Base-by-base conservation (phyloP, 2,888 invertebrate genomes). In the Bedellia somnulentella region DNA sequence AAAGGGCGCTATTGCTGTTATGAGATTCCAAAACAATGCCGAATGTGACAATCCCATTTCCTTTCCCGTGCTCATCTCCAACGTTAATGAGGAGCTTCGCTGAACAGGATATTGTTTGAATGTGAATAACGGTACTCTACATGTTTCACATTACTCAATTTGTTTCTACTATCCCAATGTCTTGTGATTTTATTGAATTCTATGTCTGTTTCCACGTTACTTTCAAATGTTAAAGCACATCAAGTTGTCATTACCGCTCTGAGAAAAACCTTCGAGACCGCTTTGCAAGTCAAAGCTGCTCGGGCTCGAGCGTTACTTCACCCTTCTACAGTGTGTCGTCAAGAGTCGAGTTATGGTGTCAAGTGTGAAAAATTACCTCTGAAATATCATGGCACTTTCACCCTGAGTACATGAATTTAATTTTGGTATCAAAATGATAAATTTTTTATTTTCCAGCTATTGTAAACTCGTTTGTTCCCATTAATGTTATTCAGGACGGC, bases 201-300 rank as follows among this genome's bases (percentile, higher is more conserved):
- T n/a, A n/a, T n/a, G 35, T 28, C 26, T 33, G 8, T 13, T 22
- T 21, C 27, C 35, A 26, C 30, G 31, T 33, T 28, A 32, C 33
- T 24, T 30, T 35, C 23, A 22, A 28, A 15, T 9, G 21, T 22
- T 34, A 43, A 40, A 55, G 56, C 59, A 58, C 64, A 71, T 67
- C 63, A 68, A 66, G 64, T 49, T 56, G 64, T 73, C 75, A 75
- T 75, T 73, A 73, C 63, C 66, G 52, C 70, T 67, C 67, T 60
- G 43, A 57, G 66, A 70, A 73, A 71, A 73, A 71, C 66, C 68
- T 66, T 57, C 42, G 51, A 39, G 48, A 52, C 68, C 71, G 59
- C 56, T 75, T 75, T 73, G 73, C 75, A 75, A 75, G 73, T 75
- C 71, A 71, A 73, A 73, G 59, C 62, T 57, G 52, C 50, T 59